Evolutionary conservation across 2,797 vertebrate species (phyloP).

Genomic region (Falco novaeseelandiae): DNA sequence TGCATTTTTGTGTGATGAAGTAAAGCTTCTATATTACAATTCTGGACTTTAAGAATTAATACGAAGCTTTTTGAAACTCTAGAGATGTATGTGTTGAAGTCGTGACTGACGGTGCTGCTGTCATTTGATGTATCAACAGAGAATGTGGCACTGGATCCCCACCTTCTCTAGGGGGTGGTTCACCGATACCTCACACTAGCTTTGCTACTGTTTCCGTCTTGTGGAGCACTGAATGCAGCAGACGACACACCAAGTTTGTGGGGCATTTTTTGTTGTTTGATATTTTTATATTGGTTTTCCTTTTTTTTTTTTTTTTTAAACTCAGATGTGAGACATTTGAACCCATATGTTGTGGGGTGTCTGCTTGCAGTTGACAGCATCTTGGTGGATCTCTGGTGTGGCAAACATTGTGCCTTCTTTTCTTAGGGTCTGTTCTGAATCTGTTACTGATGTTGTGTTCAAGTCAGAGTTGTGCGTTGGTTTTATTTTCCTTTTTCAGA

Average conservation of each 20-base stretch:
- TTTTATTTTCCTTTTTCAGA: neutral
- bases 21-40: neutral
- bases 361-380: no score
- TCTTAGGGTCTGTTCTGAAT: neutral
- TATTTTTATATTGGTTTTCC: neutral
- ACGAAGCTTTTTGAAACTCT: neutral
- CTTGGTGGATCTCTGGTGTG: neutral
- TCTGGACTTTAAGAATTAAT: neutral
- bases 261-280: no score
- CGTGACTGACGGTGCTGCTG: no score
- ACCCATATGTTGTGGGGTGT: neutral
- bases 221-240: neutral
- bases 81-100: neutral
- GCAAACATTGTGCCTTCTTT: neutral
- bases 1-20: neutral
- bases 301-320: neutral
- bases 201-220: neutral
- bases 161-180: neutral
- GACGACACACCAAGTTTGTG: no score
- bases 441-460: neutral
- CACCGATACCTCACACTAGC: neutral
- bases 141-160: neutral
- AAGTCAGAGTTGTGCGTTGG: neutral
- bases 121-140: neutral
- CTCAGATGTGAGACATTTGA: neutral